Evolutionary conservation across 2,113 vertebrate species (phyloP).

Genomic region (Baryphthengus martii): DNA sequence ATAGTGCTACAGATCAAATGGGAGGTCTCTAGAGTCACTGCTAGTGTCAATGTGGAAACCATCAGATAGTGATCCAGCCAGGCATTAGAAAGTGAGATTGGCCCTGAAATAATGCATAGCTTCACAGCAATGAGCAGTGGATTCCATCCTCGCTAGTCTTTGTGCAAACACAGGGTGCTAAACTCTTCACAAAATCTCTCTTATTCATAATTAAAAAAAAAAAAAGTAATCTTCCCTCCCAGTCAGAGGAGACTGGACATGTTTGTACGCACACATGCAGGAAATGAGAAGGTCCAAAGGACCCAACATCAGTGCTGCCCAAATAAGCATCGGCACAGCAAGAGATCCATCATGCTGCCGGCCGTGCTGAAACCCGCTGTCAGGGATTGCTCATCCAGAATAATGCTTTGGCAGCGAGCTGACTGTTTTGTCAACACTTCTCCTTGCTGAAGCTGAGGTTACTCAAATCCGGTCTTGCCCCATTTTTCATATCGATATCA

Average conservation of each 20-base stretch:
- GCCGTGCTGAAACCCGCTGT: neutral
- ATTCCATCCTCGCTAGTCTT: neutral
- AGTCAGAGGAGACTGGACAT: neutral
- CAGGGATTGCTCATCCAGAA: neutral
- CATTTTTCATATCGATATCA: neutral
- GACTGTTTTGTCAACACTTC: neutral
- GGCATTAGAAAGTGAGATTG: neutral
- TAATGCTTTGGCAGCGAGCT: neutral
- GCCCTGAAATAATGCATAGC: neutral
- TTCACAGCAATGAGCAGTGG: neutral
- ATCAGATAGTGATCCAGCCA: neutral
- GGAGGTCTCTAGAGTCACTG: neutral
- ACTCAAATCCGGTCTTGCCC: neutral
- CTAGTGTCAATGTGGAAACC: rapidly evolving
- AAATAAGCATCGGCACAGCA: neutral
- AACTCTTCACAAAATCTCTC: neutral
- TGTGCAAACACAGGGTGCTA: neutral
- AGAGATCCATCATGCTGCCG: neutral
- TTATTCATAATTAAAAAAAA: neutral
- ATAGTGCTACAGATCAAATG: too few species aligned
- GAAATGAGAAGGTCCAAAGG: neutral
- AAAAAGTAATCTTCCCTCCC: neutral
- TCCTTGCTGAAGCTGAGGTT: neutral
- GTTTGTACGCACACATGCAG: neutral
- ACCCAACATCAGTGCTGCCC: neutral